Conservation (phyloP, 2,797 vertebrate genomes). For the Coreius guichenoti region DNA sequence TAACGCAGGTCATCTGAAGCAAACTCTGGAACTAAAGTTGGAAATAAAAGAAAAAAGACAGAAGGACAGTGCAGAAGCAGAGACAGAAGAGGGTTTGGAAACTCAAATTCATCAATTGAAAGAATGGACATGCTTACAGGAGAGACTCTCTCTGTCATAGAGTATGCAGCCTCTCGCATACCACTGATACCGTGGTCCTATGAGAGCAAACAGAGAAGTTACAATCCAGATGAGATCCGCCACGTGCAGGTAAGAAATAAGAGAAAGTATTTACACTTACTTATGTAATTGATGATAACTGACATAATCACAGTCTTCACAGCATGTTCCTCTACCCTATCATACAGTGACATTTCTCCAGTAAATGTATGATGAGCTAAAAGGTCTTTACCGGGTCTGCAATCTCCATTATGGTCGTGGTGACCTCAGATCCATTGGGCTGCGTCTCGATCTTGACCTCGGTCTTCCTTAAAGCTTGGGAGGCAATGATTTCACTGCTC, state of each 20-base stretch:
- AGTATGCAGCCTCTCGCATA: conserved; percentile 76
- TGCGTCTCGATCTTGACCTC: conserved; percentile 83
- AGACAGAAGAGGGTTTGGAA: neutral
- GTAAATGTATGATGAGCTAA: conserved; percentile 7
- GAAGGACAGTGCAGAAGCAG: neutral
- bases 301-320: conserved; percentile 13
- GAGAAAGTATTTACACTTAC: neutral
- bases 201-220: conserved; percentile 58
- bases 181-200: conserved; percentile 76
- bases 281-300: conserved; percentile 27
- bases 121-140: conserved; percentile 74
- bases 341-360: conserved; percentile 21
- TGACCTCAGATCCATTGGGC: conserved; percentile 83
- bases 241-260: conserved; percentile 1
- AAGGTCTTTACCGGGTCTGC: conserved; percentile 81
- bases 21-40: neutral
- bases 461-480: conserved; percentile 79
- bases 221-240: neutral
- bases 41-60: neutral
- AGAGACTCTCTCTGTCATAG: conserved; percentile 76
- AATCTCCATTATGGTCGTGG: conserved; percentile 78
- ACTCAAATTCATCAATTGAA: neutral
- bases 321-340: conserved; percentile 22
- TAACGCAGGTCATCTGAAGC: neutral
- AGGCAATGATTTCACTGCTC: conserved; percentile 66